Percentiles rank a stretch among this genome's conserved stretches.
Conservation (phyloP, 2,113 vertebrate genomes). For the Lutjanus erythropterus region DNA sequence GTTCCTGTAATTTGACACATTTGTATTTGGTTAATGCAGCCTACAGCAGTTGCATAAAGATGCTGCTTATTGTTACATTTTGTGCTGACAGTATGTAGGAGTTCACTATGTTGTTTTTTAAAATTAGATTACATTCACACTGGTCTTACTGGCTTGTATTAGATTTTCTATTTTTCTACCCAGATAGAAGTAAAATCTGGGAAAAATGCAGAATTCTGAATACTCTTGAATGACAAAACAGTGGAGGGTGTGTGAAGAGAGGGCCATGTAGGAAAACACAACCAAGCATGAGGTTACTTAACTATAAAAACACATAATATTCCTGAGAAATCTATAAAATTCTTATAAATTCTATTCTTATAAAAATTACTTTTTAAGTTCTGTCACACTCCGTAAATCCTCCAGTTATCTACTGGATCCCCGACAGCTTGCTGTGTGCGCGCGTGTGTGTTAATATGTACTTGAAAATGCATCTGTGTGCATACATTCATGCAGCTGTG, state of each 20-base stretch:
- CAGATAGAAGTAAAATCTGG: not conserved
- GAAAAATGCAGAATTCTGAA: not conserved
- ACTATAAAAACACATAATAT: not conserved
- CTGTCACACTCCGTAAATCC: not conserved
- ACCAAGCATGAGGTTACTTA: not conserved
- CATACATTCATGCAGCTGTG: slow-evolving; percentile 2
- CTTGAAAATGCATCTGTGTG: not conserved
- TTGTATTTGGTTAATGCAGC: not conserved
- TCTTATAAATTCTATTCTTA: too few relatives aligned
- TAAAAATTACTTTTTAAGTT: too few relatives aligned
- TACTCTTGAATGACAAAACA: not conserved
- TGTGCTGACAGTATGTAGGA: not conserved
- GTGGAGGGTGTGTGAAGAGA: not conserved
- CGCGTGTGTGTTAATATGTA: slow-evolving; percentile 34
- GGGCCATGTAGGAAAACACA: not conserved
- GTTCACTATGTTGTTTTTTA: not conserved
- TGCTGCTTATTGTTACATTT: not conserved
- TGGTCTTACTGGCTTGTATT: not conserved
- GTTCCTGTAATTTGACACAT: not conserved
- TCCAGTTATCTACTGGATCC: not conserved
- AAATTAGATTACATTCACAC: not conserved
- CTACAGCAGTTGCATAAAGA: not conserved
- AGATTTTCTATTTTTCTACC: not conserved
- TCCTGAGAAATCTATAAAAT: not conserved
- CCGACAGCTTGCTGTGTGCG: slow-evolving; percentile 19